Percentiles rank a stretch among this genome's conserved stretches.
These are phyloP conservation scores for Chinchilla lanigera DNA, from an alignment of 2,113 vertebrate species.

Conservation along the genomic window DNA sequence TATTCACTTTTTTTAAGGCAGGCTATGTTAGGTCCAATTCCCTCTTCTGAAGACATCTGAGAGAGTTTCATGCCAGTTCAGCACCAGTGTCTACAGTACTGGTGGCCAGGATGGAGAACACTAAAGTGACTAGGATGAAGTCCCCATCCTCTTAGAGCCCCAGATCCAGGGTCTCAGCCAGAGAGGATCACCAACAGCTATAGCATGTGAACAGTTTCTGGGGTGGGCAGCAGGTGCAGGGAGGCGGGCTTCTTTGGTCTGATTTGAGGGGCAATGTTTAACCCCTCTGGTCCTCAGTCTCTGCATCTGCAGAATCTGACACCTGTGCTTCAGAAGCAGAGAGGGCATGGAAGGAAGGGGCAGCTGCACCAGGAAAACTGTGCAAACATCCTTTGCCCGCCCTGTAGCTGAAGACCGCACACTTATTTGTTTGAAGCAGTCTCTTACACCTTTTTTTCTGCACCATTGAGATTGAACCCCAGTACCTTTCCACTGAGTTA, in stretches of 20 bases:
- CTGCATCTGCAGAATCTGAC: not conserved
- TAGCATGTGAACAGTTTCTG: not conserved
- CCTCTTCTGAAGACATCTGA: conserved; percentile 1
- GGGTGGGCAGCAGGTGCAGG: not conserved
- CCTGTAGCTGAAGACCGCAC: not conserved
- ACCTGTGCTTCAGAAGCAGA: not conserved
- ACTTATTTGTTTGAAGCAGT: not conserved
- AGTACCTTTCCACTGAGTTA: not conserved
- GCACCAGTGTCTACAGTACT: not conserved
- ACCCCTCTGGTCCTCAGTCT: not conserved
- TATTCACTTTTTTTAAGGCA: not conserved
- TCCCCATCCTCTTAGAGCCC: not conserved
- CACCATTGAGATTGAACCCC: not conserved
- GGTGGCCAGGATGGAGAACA: not conserved
- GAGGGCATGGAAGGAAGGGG: not conserved
- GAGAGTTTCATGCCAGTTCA: not conserved
- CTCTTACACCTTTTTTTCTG: not conserved
- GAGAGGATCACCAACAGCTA: not conserved
- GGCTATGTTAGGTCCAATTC: not conserved
- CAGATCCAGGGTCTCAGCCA: not conserved
- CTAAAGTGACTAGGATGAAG: not conserved
- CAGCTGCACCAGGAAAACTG: not conserved
- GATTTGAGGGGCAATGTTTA: not conserved
- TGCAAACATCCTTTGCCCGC: not conserved
- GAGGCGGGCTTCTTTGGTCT: not conserved